Base-by-base conservation (phyloP, 2,797 vertebrate genomes). In the Tokudaia muenninki region DNA sequence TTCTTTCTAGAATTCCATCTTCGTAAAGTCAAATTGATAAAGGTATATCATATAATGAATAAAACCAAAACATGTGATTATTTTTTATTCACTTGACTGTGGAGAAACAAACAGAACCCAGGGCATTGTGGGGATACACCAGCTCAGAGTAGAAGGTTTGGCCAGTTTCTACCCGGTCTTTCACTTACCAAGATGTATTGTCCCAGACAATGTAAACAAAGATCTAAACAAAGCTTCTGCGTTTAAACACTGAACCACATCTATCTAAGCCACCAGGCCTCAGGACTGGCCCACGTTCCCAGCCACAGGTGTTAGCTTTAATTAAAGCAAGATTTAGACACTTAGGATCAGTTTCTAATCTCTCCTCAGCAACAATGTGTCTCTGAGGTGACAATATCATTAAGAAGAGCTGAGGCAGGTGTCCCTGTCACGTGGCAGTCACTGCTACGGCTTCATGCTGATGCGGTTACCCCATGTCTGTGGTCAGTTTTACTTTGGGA, bases 261-360 rank as follows among this genome's bases (percentile, higher is more conserved):
- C 44, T 95, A 92, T 37, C 37, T 95, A 88, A 67, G 8, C 4
- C 22, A 52, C 7, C 47, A 26, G 72, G 12, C 52, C 13, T 14
- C 63, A 61, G 72, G 52, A 21, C 31, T 90, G 67, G 57, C 8
- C 21, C n/a, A 7, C 29, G 75, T 65, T 91, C 94, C 74, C 21
- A 95, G 84, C 93, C 21, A 57, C 9, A 55, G 19, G 59, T 77
- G 55, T 96, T 87, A 79, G 59, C 31, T 79, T 94, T 63, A 95
- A 81, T 95, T 78, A 88, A 96, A 95, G 83, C 47, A 96, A 94
- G 95, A 87, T 79, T 44, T 52, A 87, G 24, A 80, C 1, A 83
- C 16, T 79, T 82, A 79, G 29, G 57, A 67, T 94, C 41, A 59
- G 47, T 82, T 95, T 97, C 52, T 82, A 90, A 84, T 77, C 59